These are phyloP conservation scores for Heliconius congener DNA, from an alignment of 1,140 invertebrate genomes.

Conservation along the genomic window DNA sequence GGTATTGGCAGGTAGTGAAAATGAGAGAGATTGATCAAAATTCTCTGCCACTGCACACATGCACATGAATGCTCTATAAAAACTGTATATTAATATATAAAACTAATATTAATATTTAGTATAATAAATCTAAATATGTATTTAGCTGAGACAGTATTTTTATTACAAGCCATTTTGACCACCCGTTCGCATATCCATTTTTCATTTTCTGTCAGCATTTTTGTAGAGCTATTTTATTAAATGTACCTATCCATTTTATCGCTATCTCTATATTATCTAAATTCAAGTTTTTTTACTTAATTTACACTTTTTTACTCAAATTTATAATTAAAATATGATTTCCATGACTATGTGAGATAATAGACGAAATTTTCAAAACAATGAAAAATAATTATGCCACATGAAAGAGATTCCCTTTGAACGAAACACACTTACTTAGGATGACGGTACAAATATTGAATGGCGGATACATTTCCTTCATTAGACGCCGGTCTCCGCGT, in stretches of 20 bases:
- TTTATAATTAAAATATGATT: neutral
- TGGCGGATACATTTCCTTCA: conserved; percentile 49
- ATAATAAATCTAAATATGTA: neutral
- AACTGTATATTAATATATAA: no score
- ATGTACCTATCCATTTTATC: neutral
- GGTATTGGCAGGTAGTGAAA: no score
- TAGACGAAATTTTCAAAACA: neutral
- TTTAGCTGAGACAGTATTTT: neutral
- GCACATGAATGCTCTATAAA: no score
- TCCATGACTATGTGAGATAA: neutral
- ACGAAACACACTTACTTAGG: conserved; percentile 48
- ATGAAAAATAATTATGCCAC: neutral
- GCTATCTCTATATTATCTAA: neutral
- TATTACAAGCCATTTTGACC: neutral
- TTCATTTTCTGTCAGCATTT: no score
- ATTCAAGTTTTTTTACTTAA: neutral
- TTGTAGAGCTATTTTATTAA: no score
- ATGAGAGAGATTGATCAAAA: no score
- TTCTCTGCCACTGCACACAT: no score
- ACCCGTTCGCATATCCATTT: no score
- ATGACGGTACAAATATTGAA: conserved; percentile 60
- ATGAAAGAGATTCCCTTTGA: no score
- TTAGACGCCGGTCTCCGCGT: conserved; percentile 45
- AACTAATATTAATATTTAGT: neutral
- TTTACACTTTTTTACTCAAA: neutral